Percentiles rank a stretch among this genome's conserved stretches.
phyloP scores from a whole-genome alignment of 1,140 invertebrate species.

The Spodoptera litura region DNA sequence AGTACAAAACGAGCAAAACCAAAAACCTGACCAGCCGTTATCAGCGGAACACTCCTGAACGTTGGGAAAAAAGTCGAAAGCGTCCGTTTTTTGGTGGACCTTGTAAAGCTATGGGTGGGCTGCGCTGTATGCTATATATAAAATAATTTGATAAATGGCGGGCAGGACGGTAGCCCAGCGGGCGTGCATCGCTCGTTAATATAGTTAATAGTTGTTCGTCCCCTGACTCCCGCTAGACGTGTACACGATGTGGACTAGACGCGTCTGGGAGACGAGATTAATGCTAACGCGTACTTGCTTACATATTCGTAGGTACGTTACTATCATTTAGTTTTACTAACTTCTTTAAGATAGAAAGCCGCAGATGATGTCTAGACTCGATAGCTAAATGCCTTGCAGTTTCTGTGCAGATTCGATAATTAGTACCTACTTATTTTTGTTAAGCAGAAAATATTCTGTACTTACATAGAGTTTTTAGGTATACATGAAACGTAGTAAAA shows the following conservation, averaged over 20 bases:
- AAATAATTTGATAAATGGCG: conserved; percentile 63
- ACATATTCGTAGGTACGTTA: too few species aligned
- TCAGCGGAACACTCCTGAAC: conserved; percentile 30
- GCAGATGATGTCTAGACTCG: neutral
- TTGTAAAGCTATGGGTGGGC: conserved; percentile 41
- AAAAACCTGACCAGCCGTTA: conserved; percentile 36
- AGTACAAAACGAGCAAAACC: conserved; percentile 8
- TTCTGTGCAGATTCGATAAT: too few species aligned
- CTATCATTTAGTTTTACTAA: neutral
- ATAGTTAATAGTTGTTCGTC: conserved; percentile 59
- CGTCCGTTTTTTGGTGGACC: conserved; percentile 37
- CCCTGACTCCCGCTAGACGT: conserved; percentile 36
- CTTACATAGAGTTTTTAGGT: neutral
- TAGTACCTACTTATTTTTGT: too few species aligned
- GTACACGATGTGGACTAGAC: conserved; percentile 5
- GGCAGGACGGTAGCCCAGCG: conserved; percentile 63
- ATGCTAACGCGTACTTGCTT: neutral
- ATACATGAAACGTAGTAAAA: neutral
- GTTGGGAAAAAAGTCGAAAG: conserved; percentile 25
- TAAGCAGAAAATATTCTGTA: too few species aligned
- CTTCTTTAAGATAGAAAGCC: neutral
- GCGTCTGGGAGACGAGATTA: conserved; percentile 24
- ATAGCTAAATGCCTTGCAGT: neutral
- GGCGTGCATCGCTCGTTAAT: conserved; percentile 62
- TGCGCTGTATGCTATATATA: conserved; percentile 45